phyloP scores from a whole-genome alignment of 2,113 vertebrate species.

The Phaethon lepturus region DNA sequence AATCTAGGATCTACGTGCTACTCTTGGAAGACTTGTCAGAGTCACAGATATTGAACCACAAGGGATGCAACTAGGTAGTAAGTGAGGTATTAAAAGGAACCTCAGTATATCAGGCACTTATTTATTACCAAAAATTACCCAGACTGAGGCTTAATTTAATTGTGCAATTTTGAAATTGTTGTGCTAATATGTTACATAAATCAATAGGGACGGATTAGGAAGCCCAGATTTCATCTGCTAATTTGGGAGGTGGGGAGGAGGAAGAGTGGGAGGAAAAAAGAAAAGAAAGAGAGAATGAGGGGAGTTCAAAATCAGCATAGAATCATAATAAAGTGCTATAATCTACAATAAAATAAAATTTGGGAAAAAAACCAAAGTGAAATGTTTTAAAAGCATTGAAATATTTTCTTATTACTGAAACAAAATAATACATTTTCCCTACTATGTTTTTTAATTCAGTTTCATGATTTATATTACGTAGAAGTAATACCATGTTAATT shows the following conservation, averaged over 20 bases:
- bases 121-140: not conserved
- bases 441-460: not conserved
- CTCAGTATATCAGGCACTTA: not conserved
- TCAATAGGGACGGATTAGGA: not conserved
- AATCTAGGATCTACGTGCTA: not conserved
- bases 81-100: not conserved
- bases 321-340: not conserved
- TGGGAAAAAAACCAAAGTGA: accelerated
- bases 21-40: not conserved
- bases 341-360: not conserved
- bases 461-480: not conserved
- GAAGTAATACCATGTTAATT: not conserved
- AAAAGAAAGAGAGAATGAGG: not conserved
- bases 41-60: not conserved
- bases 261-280: not conserved
- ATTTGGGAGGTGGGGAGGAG: not conserved
- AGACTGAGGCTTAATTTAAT: not conserved
- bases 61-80: not conserved
- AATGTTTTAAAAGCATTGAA: not conserved
- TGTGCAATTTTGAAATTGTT: not conserved
- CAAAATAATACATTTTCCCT: not conserved
- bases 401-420: not conserved
- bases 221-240: not conserved
- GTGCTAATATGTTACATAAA: not conserved
- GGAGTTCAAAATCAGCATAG: not conserved